Conservation (phyloP, 2,113 vertebrate genomes). For the Melanocharis versteri region DNA sequence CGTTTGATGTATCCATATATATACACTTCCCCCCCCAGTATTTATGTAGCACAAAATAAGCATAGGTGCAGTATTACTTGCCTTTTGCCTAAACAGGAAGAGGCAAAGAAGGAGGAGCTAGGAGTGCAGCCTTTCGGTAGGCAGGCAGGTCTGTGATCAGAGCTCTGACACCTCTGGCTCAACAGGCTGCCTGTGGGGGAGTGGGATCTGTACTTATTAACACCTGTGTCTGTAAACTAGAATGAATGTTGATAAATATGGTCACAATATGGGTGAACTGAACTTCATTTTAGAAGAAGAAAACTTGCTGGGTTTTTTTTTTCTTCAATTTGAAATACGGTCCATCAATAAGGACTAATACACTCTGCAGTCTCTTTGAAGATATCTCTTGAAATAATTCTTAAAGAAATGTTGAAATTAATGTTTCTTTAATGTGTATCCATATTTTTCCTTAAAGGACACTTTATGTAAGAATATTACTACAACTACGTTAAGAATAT, state of each 20-base stretch:
- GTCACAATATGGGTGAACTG: not conserved
- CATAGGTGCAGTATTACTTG: not conserved
- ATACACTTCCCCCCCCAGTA: rapidly evolving
- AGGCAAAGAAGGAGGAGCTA: not conserved
- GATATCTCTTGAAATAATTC: not conserved
- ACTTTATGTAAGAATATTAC: not conserved
- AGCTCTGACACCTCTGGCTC: not conserved
- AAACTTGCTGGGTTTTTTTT: not conserved
- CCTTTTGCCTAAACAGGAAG: not conserved
- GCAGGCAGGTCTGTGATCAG: not conserved
- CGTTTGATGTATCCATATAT: not conserved
- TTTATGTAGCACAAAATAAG: not conserved
- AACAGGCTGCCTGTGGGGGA: not conserved
- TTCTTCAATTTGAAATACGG: not conserved
- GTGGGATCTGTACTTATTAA: not conserved
- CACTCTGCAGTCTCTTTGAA: not conserved
- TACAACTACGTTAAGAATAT: not conserved
- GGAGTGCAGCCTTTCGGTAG: not conserved
- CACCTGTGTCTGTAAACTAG: not conserved
- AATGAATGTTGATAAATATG: not conserved
- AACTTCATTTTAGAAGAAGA: not conserved
- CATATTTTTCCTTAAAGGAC: not conserved
- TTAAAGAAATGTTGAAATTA: not conserved
- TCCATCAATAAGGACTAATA: not conserved
- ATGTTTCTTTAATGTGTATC: not conserved